Evolutionary conservation across 2,113 vertebrate genomes (phyloP), one percentile per base, ranked within the genome.

Genomic region (Corydoras sp.): DNA sequence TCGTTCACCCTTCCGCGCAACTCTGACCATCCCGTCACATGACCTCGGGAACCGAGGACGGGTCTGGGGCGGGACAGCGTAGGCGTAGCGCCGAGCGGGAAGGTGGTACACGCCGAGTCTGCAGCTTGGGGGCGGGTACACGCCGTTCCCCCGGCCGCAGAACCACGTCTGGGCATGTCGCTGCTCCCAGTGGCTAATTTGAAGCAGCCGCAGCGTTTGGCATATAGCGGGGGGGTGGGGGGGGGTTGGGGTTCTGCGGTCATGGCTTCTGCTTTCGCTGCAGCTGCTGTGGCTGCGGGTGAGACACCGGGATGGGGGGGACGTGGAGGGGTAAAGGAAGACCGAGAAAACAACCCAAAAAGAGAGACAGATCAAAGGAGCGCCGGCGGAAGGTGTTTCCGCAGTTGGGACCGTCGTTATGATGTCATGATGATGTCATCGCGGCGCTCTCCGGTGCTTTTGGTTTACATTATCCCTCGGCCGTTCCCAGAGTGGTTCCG

Each of bases 111-210:
- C 79, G 63, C 79, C 82, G 79, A 78, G 83, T 81, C 82, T 84
- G 80, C 77, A 77, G 73, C 77, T 77, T 69, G 68, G 69, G 54
- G 58, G 66, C 68, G 73, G 73, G 76, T 84, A 77, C 70, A 80
- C 69, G 62, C 58, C 55, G 10, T 62, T n/a, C 72, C 58, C 55
- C 35, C 59, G 85, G 82, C 85, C 83, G 68, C 82, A 83, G 80
- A 69, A 75, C 82, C 78, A 86, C 73, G 83, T 83, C 82, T 74
- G 83, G 85, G 86, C 87, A 85, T 88, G 88, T 89, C 85, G 76
- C 81, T 79, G 81, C 86, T 85, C 81, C 83, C 84, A 78, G 80
- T 78, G 87, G 81, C 85, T 88, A 88, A 89, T 89, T 88, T 85
- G 85, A 87, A 87, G 84, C 87, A 89, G 86, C 81, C 84, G 81